Percentiles rank a stretch among this genome's conserved stretches.
Evolutionary conservation across 1,140 invertebrate species (phyloP).

Genomic region (Nixonia krombeini): DNA sequence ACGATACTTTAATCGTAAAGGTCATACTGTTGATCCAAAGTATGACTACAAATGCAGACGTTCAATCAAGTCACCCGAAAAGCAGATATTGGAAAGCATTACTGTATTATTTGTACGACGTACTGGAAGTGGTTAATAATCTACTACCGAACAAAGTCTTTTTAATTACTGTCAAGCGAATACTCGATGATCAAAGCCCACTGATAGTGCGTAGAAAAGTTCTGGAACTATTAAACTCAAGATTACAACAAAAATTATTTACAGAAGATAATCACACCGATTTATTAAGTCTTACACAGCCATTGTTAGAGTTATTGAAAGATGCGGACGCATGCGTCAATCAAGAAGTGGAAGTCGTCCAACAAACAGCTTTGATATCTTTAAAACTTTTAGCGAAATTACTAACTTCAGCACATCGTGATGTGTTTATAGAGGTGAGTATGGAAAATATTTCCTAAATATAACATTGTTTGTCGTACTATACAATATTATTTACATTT

Average conservation of each 20-base stretch:
- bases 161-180: constrained; percentile 79
- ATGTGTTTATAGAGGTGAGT: constrained; percentile 75
- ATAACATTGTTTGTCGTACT: no score
- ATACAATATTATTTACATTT: constrained; percentile 5
- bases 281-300: constrained; percentile 74
- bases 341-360: constrained; percentile 75
- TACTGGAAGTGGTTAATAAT: constrained; percentile 83
- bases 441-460: no score
- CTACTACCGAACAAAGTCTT: constrained; percentile 84
- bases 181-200: constrained; percentile 78
- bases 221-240: constrained; percentile 86
- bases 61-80: constrained; percentile 71
- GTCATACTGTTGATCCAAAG: constrained; percentile 78
- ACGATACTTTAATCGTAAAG: constrained; percentile 79
- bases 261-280: constrained; percentile 68
- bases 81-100: constrained; percentile 85
- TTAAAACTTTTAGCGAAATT: constrained; percentile 84
- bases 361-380: constrained; percentile 85
- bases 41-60: constrained; percentile 74
- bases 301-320: constrained; percentile 75
- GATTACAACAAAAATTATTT: constrained; percentile 80
- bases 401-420: constrained; percentile 76
- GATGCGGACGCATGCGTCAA: constrained; percentile 55
- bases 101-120: constrained; percentile 82
- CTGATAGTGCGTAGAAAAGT: constrained; percentile 82